Evolutionary conservation across 2,113 vertebrate genomes (phyloP).

Genomic region (Eolophus roseicapilla): DNA sequence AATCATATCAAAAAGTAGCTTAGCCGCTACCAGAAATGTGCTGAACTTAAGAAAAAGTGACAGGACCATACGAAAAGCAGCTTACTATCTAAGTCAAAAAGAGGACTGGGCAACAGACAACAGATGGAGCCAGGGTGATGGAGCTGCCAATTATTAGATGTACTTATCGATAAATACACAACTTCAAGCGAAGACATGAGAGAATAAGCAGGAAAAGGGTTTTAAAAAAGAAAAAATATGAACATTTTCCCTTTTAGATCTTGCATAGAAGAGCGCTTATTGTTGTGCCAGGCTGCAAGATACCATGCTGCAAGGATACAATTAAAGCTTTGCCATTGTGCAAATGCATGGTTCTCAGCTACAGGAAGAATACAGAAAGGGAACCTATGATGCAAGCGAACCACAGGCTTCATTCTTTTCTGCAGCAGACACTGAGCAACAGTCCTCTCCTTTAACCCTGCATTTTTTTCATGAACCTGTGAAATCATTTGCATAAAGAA

Average conservation of each 20-base stretch:
- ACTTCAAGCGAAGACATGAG: not conserved
- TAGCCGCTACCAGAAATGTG: not conserved
- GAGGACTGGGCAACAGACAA: constrained; percentile 29
- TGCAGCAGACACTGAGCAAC: not conserved
- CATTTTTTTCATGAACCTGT: not conserved
- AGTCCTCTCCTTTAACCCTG: not conserved
- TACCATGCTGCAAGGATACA: not conserved
- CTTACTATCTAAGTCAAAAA: constrained; percentile 33
- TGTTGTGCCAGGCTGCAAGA: not conserved
- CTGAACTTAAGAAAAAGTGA: constrained; percentile 27
- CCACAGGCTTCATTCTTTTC: constrained; percentile 33
- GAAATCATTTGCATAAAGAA: not conserved
- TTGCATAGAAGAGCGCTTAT: not conserved
- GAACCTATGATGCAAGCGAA: constrained; percentile 41
- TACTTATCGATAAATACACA: not conserved
- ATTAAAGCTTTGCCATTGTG: not conserved
- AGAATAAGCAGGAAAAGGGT: not conserved
- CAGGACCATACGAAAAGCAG: constrained; percentile 17
- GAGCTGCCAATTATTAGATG: not conserved
- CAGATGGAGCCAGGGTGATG: constrained; percentile 30
- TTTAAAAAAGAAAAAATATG: not conserved
- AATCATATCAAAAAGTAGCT: not conserved
- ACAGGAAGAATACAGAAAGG: constrained; percentile 18
- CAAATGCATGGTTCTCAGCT: not conserved
- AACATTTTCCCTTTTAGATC: not conserved